Conservation (phyloP, 2,797 vertebrate genomes). For the Sebastes dallii region DNA sequence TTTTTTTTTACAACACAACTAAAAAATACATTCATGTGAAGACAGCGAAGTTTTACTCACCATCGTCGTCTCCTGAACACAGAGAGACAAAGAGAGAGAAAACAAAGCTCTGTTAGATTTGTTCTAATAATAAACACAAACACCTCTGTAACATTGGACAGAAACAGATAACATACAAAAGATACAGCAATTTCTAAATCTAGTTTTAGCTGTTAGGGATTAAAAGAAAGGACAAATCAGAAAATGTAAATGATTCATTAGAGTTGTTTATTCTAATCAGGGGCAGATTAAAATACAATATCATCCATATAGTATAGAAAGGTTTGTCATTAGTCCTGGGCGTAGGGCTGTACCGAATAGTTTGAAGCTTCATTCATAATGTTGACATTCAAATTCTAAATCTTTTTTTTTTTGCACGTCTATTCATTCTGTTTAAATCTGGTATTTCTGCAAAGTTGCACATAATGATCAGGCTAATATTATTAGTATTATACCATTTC, state of each 20-base stretch:
- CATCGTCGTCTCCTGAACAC: conserved; percentile 88
- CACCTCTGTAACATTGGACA: not conserved
- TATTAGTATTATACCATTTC: too few relatives aligned
- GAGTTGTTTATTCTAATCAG: not conserved
- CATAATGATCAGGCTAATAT: too few relatives aligned
- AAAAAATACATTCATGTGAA: not conserved
- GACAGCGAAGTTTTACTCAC: conserved; percentile 79
- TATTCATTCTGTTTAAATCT: rapidly evolving
- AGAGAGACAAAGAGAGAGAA: conserved; percentile 4
- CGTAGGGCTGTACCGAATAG: not conserved
- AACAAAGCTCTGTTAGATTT: not conserved
- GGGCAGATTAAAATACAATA: not conserved
- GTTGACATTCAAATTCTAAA: too few relatives aligned
- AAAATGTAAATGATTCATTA: not conserved
- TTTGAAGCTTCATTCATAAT: not conserved
- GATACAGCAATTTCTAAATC: not conserved
- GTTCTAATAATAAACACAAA: not conserved
- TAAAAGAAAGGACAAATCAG: not conserved
- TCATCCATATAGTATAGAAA: not conserved
- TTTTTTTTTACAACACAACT: too few relatives aligned
- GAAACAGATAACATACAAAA: not conserved
- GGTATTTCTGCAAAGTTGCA: too few relatives aligned
- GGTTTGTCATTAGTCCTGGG: not conserved
- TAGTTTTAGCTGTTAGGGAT: not conserved
- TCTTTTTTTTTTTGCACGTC: too few relatives aligned